Conservation (phyloP, 2,797 vertebrate genomes). For the Saguinus oedipus region DNA sequence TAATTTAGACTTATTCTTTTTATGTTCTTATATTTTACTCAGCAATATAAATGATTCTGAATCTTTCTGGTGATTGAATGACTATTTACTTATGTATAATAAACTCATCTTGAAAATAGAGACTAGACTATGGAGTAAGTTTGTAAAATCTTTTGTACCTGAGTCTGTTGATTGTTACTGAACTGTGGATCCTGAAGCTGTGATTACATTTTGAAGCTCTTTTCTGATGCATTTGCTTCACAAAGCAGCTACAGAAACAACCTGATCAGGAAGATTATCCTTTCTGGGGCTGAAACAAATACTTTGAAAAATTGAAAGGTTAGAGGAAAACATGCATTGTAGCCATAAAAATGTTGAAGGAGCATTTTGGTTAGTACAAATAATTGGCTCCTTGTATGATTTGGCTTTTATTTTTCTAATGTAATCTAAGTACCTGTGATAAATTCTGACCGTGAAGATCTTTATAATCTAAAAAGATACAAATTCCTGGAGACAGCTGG, state of each 20-base stretch:
- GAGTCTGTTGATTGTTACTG: slow-evolving; percentile 19
- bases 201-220: slow-evolving; percentile 11
- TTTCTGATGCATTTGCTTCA: slow-evolving; percentile 9
- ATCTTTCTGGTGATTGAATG: background rate
- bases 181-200: slow-evolving; percentile 11
- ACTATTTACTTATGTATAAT: background rate
- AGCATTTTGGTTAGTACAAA: background rate
- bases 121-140: background rate
- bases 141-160: slow-evolving; percentile 34
- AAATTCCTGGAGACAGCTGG: background rate
- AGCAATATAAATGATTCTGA: background rate
- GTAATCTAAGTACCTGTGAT: background rate
- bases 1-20: background rate
- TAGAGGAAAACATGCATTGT: background rate
- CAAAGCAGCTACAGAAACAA: slow-evolving; percentile 51
- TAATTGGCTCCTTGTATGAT: background rate
- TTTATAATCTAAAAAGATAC: slow-evolving; percentile 19
- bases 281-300: slow-evolving; percentile 11
- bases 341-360: background rate
- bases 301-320: background rate
- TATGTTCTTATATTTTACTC: slow-evolving; percentile 19
- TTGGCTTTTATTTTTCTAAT: background rate
- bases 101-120: slow-evolving; percentile 34
- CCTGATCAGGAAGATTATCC: background rate
- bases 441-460: background rate